Evolutionary conservation across 2,113 vertebrate species (phyloP).

Genomic region (Sceloporus undulatus): DNA sequence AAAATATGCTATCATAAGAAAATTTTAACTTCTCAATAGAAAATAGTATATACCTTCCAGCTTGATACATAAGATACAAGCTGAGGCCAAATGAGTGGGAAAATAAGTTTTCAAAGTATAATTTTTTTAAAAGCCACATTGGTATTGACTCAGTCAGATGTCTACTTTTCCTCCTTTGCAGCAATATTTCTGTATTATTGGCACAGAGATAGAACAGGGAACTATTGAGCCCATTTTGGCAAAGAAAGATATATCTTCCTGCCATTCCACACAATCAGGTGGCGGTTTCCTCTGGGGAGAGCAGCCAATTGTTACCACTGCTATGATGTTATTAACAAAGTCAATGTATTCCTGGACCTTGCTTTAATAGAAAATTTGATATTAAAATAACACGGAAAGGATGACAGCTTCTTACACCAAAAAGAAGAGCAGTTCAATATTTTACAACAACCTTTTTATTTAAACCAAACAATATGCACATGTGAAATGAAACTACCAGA

Average conservation of each 20-base stretch:
- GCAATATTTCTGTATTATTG: constrained; percentile 17
- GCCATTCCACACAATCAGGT: too few species aligned
- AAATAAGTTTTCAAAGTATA: constrained; percentile 15
- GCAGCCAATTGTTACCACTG: background rate
- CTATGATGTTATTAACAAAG: background rate
- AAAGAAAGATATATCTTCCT: too few species aligned
- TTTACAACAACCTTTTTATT: too few species aligned
- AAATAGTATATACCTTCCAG: constrained; percentile 11
- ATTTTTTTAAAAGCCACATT: constrained; percentile 11
- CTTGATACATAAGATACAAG: constrained; percentile 48
- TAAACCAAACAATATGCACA: too few species aligned
- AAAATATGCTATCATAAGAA: background rate
- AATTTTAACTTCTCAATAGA: constrained; percentile 16
- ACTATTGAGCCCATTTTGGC: background rate
- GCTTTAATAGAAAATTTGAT: too few species aligned
- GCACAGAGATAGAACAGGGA: background rate
- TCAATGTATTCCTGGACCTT: too few species aligned
- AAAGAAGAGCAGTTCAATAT: too few species aligned
- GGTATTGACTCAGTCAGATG: background rate
- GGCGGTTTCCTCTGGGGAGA: too few species aligned
- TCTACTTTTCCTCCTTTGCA: background rate
- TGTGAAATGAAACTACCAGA: too few species aligned
- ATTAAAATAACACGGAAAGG: too few species aligned
- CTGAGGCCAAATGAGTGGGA: constrained; percentile 15
- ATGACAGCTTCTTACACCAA: too few species aligned